Conservation (phyloP, 2,888 invertebrate species). For the Platycnemis pennipes region DNA sequence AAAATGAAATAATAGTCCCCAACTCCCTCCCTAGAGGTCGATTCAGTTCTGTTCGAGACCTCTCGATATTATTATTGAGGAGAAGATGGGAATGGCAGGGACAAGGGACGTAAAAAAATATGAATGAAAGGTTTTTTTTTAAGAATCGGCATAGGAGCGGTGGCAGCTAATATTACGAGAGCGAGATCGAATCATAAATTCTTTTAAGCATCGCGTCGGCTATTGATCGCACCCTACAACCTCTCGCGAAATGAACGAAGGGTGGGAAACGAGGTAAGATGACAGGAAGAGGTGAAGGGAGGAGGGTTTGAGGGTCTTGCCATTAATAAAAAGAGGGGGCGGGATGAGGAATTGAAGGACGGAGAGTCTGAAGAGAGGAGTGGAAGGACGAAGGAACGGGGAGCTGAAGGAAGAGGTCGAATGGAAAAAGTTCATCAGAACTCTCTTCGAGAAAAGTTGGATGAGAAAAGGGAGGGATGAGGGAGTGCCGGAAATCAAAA, state of each 20-base stretch:
- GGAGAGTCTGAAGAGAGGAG: not conserved
- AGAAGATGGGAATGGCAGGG: not conserved
- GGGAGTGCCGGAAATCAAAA: not conserved
- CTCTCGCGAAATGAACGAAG: not conserved
- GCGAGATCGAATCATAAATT: not conserved
- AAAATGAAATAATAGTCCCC: not conserved
- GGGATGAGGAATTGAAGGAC: not conserved
- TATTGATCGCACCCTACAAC: not conserved
- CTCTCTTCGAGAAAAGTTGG: conserved; percentile 26
- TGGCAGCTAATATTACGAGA: not conserved
- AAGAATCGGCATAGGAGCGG: not conserved
- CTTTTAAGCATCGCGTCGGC: not conserved
- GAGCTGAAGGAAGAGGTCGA: not conserved
- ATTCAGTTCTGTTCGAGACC: not conserved
- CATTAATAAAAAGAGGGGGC: not conserved
- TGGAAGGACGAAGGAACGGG: not conserved
- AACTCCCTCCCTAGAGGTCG: not conserved
- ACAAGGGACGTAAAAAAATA: not conserved
- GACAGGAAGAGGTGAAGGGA: not conserved
- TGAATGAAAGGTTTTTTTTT: not conserved
- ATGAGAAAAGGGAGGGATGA: not conserved
- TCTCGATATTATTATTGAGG: not conserved
- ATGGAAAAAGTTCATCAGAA: conserved; percentile 36
- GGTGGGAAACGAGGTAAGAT: not conserved
- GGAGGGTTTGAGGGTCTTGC: not conserved